Conservation (phyloP, 2,888 invertebrate genomes). For the Sylvicola cinctus region DNA sequence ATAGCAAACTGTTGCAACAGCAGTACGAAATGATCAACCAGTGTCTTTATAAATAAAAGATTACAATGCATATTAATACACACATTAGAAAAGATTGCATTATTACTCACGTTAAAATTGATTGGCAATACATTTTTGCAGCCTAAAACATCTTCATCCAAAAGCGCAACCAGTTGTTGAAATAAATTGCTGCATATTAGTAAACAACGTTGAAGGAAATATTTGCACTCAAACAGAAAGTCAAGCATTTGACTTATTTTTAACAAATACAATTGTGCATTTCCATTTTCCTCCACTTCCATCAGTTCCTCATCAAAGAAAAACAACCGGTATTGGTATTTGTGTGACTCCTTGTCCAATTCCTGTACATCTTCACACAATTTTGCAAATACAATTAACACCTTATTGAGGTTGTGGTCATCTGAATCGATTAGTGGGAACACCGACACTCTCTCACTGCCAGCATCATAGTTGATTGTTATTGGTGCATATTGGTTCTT, state of each 20-base stretch:
- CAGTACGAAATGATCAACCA: constrained; percentile 37
- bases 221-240: constrained; percentile 39
- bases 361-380: constrained; percentile 43
- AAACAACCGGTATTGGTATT: neutral
- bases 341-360: neutral
- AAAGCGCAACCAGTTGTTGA: constrained; percentile 52
- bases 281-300: neutral
- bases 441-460: neutral
- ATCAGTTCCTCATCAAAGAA: neutral
- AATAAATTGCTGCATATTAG: constrained; percentile 50
- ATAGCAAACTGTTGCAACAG: constrained; percentile 40
- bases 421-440: constrained; percentile 60
- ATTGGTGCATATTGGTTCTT: neutral
- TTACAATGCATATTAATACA: neutral
- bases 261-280: neutral
- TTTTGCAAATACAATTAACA: constrained; percentile 57
- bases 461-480: neutral
- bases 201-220: constrained; percentile 47
- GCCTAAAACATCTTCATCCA: constrained; percentile 26
- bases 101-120: constrained; percentile 14
- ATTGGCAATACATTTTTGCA: constrained; percentile 17
- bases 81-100: neutral
- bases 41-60: constrained; percentile 12
- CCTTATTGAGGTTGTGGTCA: constrained; percentile 58
- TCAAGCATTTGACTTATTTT: constrained; percentile 33